Evolutionary conservation across 2,888 invertebrate species (phyloP).

Genomic region (Nebria salina): DNA sequence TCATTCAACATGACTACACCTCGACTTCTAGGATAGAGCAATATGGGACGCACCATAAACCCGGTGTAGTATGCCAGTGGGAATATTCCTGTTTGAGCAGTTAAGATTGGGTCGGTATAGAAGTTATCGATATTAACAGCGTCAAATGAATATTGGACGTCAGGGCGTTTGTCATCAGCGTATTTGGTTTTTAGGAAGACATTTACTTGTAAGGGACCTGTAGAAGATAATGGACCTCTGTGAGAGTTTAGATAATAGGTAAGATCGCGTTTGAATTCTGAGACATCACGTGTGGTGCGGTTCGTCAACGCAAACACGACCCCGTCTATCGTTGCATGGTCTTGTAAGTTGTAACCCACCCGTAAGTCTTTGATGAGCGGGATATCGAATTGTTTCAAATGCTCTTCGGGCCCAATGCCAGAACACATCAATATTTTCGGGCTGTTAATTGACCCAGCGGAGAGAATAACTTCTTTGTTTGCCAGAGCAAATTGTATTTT

Average conservation of each 20-base stretch:
- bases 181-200: conserved; percentile 72
- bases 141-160: conserved; percentile 75
- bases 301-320: conserved; percentile 67
- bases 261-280: conserved; percentile 63
- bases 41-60: conserved; percentile 69
- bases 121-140: conserved; percentile 68
- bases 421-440: conserved; percentile 73
- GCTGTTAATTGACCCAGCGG: conserved; percentile 70
- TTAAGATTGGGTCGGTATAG: conserved; percentile 66
- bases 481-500: conserved; percentile 63
- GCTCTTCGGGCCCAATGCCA: conserved; percentile 71
- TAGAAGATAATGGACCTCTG: conserved; percentile 67
- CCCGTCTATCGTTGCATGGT: conserved; percentile 75
- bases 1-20: conserved; percentile 71
- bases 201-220: conserved; percentile 67
- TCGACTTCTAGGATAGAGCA: conserved; percentile 72
- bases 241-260: conserved; percentile 61
- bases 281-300: conserved; percentile 62
- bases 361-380: conserved; percentile 71
- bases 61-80: conserved; percentile 73
- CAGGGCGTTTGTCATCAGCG: conserved; percentile 63
- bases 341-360: conserved; percentile 79
- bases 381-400: conserved; percentile 65
- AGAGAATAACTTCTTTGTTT: conserved; percentile 71
- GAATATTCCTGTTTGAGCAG: conserved; percentile 60